Evolutionary conservation across 2,888 invertebrate genomes (phyloP), one percentile per base, ranked within the genome.

Genomic region (Standfussiana lucernea): DNA sequence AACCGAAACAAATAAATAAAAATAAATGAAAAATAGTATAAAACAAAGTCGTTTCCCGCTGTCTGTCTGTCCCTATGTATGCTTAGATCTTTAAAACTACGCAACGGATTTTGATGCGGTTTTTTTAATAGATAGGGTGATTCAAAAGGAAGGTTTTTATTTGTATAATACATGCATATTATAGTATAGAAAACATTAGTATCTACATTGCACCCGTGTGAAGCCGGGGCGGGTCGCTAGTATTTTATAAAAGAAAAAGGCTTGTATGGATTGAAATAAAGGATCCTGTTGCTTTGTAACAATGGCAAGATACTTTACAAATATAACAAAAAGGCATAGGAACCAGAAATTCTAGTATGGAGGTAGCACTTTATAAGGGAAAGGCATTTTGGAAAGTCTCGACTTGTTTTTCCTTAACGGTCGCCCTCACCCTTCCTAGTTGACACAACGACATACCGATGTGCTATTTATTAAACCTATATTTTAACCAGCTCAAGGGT

Each of bases 331-430:
- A 69, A 61, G 18, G 50, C 32, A 50, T 21, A 68, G 24, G 28
- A 47, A 71, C 69, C 67, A 65, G 80, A 70, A 35, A 72, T 79
- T 61, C 45, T 53, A 79, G 59, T 47, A 79, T 56, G 53, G 61
- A 72, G 50, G 67, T 24, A n/a, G 15, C 18, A 65, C 80, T 84
- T 28, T 75, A 76, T 40, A 83, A 76, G 80, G 80, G 24, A 76
- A 84, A 84, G 76, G 76, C 15, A 76, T 83, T 80, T 83, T 72
- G 80, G 62, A 72, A 83, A 72, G 80, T 59, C 72, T 70, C 62
- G 37, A 62, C 68, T 66, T 28, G 82, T 80, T 75, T 71, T 56
- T 75, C 72, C 72, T 15, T 74, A 69, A 5, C 18, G 61, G 64
- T 32, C 62, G 13, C 1, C 61, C 45, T 64, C n/a, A 45, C 59